phyloP scores from a whole-genome alignment of 2,797 vertebrate species.

The Smutsia temminckii region DNA sequence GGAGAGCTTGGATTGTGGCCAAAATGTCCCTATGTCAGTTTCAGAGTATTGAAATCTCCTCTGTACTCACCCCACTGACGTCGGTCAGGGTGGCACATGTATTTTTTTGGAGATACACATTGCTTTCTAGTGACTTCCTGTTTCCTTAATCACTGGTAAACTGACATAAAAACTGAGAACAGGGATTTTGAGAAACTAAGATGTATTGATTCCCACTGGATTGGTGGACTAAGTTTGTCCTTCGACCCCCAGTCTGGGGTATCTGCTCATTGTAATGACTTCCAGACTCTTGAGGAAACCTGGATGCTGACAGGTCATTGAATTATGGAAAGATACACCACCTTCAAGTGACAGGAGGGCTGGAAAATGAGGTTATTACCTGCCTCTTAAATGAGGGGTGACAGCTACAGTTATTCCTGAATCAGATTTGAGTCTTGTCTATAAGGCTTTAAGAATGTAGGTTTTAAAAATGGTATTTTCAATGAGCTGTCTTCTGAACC shows the following conservation, averaged over 20 bases:
- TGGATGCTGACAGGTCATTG: not conserved
- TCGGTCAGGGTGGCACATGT: not conserved
- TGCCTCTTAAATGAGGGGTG: not conserved
- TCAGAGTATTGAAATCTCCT: not conserved
- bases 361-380: slow-evolving; percentile 33
- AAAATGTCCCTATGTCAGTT: not conserved
- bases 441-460: slow-evolving; percentile 34
- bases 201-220: not conserved
- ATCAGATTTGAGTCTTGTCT: slow-evolving; percentile 10
- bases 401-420: not conserved
- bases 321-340: not conserved
- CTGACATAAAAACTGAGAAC: not conserved
- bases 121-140: slow-evolving; percentile 3
- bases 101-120: slow-evolving; percentile 14
- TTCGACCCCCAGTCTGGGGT: not conserved
- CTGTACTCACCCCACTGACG: not conserved
- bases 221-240: not conserved
- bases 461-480: slow-evolving; percentile 23
- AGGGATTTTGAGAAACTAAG: not conserved
- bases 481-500: not conserved
- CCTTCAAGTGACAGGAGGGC: not conserved
- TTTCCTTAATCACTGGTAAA: slow-evolving; percentile 5
- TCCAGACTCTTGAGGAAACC: not conserved
- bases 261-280: not conserved
- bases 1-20: not conserved